Percentiles rank a stretch among this genome's conserved stretches.
phyloP scores from a whole-genome alignment of 2,888 invertebrate species.

The Hyalella azteca region DNA sequence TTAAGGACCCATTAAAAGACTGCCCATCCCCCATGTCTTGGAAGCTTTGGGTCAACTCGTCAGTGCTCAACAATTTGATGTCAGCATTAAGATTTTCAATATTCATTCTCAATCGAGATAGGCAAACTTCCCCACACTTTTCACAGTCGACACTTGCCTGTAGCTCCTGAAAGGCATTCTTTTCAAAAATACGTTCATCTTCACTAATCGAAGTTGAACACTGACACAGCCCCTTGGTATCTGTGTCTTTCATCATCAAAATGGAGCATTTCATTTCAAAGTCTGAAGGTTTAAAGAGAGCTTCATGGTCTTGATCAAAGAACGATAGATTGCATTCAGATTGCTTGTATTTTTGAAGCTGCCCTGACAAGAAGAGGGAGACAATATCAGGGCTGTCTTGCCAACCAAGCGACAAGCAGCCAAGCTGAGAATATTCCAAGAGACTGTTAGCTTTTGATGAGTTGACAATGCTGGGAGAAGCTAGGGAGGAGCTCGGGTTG shows the following conservation, averaged over 20 bases:
- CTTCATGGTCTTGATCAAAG: constrained; percentile 21
- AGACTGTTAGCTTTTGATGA: background rate
- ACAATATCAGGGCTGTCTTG: constrained; percentile 13
- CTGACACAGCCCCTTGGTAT: background rate
- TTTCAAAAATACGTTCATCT: background rate
- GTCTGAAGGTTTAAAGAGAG: constrained; percentile 7
- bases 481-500: background rate
- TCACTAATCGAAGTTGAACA: background rate
- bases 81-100: background rate
- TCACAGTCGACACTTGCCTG: background rate
- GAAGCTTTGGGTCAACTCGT: too few species aligned
- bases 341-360: background rate
- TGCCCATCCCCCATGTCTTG: too few species aligned
- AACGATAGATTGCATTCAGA: background rate
- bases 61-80: too few species aligned
- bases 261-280: constrained; percentile 12
- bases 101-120: background rate
- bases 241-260: background rate
- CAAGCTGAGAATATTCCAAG: background rate
- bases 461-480: background rate
- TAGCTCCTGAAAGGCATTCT: background rate
- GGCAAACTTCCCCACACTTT: background rate
- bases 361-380: background rate
- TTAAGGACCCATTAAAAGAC: too few species aligned
- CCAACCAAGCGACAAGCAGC: constrained; percentile 2